Base-by-base conservation (phyloP, 2,888 invertebrate genomes). In the Sycophila texana region DNA sequence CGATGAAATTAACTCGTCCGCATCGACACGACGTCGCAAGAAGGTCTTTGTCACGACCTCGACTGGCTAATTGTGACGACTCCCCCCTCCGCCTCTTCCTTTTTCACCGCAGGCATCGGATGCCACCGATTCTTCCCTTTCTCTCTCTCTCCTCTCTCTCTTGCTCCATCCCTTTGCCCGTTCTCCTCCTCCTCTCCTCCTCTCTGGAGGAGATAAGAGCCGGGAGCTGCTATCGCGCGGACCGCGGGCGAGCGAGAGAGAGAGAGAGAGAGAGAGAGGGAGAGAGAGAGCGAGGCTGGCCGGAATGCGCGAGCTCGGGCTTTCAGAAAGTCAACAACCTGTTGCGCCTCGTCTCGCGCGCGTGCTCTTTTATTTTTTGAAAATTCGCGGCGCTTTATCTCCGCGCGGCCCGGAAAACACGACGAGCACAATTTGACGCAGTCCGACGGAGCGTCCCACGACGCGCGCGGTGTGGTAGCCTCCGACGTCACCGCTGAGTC, bases 251-350 rank as follows among this genome's bases (percentile, higher is more conserved):
- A 20, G 55, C 26, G 22, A 63, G 39, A 49, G 57, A 39, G 55
- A 16, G 55, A 57, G 66, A n/a, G n/a, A n/a, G n/a, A n/a, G n/a
- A n/a, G n/a, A n/a, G n/a, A n/a, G n/a, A n/a, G n/a, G n/a, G 51
- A 20, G 53, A 49, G 22, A 63, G 39, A 49, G 57, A 39, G 55
- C 20, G 55, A 57, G 58, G 74, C 47, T 63, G 61, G 60, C 61
- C 60, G 73, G 67, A 70, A 76, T 76, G 58, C 58, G 74, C 58
- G 61, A 47, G 65, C 63, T 58, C 63, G 55, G 53, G 74, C 63
- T 74, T 74, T 61, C 22, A 60, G 75, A 79, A 67, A 55, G 79
- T 66, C 66, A 75, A 67, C 79, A 79, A 79, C 79, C 79, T 79
- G 79, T 79, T 79, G 79, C 79, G 47, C 53, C 49, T 26, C 7